Conservation (phyloP, 2,797 vertebrate species). For the Peromyscus melanophrys region DNA sequence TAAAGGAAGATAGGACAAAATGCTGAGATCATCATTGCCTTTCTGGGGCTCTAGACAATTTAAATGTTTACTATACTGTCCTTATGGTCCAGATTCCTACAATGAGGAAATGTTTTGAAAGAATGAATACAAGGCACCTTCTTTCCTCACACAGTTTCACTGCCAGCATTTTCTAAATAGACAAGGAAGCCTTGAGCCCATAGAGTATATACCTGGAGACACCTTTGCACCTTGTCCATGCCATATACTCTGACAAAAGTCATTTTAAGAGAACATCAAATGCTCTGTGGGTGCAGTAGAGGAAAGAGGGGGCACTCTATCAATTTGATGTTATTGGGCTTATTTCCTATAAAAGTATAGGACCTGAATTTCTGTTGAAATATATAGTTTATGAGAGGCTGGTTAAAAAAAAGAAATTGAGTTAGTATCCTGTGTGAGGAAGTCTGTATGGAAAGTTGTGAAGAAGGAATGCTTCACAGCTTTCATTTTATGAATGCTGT, state of each 20-base stretch:
- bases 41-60: background rate
- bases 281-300: background rate
- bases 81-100: constrained; percentile 4
- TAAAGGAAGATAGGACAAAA: background rate
- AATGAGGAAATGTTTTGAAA: background rate
- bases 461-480: background rate
- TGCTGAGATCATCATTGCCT: background rate
- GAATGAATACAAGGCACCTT: background rate
- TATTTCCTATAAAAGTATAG: constrained; percentile 45
- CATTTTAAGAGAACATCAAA: constrained; percentile 15
- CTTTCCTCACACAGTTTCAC: background rate
- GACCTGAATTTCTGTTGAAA: constrained; percentile 54
- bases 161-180: background rate
- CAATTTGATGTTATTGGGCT: background rate
- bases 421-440: constrained; percentile 31
- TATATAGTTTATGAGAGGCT: background rate
- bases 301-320: background rate
- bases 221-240: background rate
- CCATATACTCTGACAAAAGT: background rate
- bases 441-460: background rate
- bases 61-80: background rate
- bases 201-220: background rate
- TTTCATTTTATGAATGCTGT: constrained; percentile 22
- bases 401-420: constrained; percentile 7
- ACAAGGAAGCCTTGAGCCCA: background rate